Conservation (phyloP, 1,140 invertebrate genomes). For the Protaetia brevitarsis region DNA sequence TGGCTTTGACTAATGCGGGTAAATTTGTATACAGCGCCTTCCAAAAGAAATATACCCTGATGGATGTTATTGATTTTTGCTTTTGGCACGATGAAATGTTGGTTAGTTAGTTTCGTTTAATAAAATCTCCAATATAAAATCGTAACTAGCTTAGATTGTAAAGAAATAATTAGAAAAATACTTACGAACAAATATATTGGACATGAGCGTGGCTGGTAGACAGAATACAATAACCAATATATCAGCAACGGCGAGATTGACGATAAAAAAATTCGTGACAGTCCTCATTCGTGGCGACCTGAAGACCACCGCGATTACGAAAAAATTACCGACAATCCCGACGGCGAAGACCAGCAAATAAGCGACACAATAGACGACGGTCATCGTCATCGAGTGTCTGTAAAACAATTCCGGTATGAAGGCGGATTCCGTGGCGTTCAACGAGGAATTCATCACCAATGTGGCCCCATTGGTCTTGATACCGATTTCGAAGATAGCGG, state of each 20-base stretch:
- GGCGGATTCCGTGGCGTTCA: conserved; percentile 49
- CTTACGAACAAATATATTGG: conserved; percentile 92
- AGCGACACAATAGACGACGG: conserved; percentile 76
- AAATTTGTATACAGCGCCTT: no score
- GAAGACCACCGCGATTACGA: conserved; percentile 85
- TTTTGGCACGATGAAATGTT: no score
- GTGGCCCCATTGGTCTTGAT: conserved; percentile 38
- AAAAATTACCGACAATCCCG: conserved; percentile 83
- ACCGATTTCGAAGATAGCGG: conserved; percentile 38
- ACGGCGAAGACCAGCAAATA: conserved; percentile 82
- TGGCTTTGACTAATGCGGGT: no score
- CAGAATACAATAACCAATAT: conserved; percentile 92
- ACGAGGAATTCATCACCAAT: conserved; percentile 39
- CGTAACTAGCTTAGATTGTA: not conserved
- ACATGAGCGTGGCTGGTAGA: conserved; percentile 86
- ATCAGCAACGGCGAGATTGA: conserved; percentile 91
- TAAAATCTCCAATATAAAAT: no score
- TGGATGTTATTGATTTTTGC: no score
- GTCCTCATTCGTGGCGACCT: conserved; percentile 86
- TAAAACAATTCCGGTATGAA: conserved; percentile 57
- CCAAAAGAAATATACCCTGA: no score
- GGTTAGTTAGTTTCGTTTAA: no score
- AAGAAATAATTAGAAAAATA: conserved; percentile 46
- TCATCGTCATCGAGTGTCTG: conserved; percentile 74
- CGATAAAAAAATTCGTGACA: conserved; percentile 95